Evolutionary conservation across 2,888 invertebrate genomes (phyloP).

Genomic region (Habrosyne pyritoides): DNA sequence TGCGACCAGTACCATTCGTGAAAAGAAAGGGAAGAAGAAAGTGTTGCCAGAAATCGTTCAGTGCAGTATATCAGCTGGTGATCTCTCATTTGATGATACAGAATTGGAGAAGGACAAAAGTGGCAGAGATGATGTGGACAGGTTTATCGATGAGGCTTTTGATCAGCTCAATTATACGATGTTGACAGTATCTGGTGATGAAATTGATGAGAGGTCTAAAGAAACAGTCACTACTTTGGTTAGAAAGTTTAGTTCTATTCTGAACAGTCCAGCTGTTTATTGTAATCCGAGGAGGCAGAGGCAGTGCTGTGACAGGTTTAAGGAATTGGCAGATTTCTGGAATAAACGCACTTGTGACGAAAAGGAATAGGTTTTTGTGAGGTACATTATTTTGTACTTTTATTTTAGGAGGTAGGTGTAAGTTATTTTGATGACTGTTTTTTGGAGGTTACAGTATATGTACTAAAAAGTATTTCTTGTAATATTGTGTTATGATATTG

Average conservation of each 20-base stretch:
- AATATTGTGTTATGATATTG: background rate
- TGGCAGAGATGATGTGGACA: constrained; percentile 57
- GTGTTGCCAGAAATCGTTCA: constrained; percentile 55
- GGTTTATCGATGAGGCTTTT: constrained; percentile 71
- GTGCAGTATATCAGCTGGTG: constrained; percentile 65
- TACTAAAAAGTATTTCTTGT: background rate
- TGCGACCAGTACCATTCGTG: constrained; percentile 52
- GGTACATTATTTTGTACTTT: background rate
- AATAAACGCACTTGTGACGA: constrained; percentile 44
- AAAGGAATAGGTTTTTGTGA: constrained; percentile 9
- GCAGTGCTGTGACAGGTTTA: constrained; percentile 62
- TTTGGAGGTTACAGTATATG: no score
- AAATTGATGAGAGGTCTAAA: constrained; percentile 42
- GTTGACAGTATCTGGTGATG: constrained; percentile 35
- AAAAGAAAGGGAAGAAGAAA: constrained; percentile 32
- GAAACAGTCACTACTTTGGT: constrained; percentile 71
- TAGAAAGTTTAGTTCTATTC: constrained; percentile 59
- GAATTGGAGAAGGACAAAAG: constrained; percentile 37
- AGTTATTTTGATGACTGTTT: background rate
- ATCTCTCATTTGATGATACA: constrained; percentile 68
- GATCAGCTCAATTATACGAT: constrained; percentile 58
- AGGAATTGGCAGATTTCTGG: constrained; percentile 72
- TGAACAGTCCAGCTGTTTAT: constrained; percentile 52
- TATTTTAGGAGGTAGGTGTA: constrained; percentile 14
- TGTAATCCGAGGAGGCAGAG: constrained; percentile 56